Conservation (phyloP, 2,113 vertebrate species). For the Hypanus sabinus region DNA sequence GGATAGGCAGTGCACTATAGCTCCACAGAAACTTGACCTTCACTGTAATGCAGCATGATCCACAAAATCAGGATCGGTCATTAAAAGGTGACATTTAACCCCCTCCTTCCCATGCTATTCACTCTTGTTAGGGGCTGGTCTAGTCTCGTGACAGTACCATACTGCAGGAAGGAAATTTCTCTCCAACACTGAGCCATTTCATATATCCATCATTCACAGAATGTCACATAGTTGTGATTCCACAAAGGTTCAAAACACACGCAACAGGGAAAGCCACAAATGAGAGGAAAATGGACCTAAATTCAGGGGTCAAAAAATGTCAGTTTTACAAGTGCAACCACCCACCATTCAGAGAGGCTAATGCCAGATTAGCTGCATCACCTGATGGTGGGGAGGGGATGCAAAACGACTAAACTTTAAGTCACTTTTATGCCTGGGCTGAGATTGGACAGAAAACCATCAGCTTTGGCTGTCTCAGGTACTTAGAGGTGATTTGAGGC, state of each 20-base stretch:
- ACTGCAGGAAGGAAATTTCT: background rate
- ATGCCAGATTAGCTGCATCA: background rate
- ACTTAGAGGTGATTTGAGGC: background rate
- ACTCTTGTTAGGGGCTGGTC: background rate
- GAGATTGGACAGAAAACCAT: background rate
- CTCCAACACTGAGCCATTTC: background rate
- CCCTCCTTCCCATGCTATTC: background rate
- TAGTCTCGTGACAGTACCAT: background rate
- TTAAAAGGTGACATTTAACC: background rate
- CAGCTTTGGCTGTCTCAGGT: background rate
- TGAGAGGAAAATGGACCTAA: background rate
- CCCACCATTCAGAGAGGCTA: background rate
- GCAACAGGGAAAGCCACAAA: background rate
- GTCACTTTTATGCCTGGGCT: background rate
- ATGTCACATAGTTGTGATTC: constrained; percentile 6
- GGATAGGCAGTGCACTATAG: too few relatives aligned
- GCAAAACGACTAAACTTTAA: background rate
- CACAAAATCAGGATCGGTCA: background rate
- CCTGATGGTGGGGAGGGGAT: background rate
- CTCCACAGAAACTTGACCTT: background rate
- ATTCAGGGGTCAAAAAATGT: background rate
- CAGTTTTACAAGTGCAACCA: background rate
- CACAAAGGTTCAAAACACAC: background rate
- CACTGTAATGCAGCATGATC: background rate
- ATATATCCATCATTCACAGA: background rate